Evolutionary conservation across 1,140 invertebrate species (phyloP), one percentile per base, ranked within the genome.

Genomic region (Diachasma alloeum): DNA sequence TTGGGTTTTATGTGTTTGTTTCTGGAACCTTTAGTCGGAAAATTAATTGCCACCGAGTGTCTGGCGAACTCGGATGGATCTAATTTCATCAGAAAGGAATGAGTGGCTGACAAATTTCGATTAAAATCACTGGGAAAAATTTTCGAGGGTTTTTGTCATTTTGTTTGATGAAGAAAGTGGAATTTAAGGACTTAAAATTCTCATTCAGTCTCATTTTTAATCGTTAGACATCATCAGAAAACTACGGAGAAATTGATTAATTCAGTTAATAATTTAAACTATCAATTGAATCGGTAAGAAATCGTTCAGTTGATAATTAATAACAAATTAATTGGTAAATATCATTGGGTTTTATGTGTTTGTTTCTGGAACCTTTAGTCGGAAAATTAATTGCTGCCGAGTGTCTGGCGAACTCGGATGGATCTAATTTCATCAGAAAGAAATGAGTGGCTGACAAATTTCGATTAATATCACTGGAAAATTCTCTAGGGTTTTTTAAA

Each of bases 11-110:
- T 66, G 37, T 66, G 59, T 31, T 22, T 19, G 31, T 44, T 59
- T 37, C 56, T 36, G 26, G 5, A 76, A 76, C 72, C 75, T 76
- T 76, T 42, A 37, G 69, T 67, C 56, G 71, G 68, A 39, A n/a
- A 76, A 76, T 72, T 76, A 76, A 76, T 76, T 76, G 67, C 75
- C 63, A 59, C 11, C 2, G 75, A 48, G 74, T 71, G 74, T 76
- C 74, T 76, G 74, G 9, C 13, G 15, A 37, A 10, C 6, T 39
- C 46, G 17, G 42, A 39, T 37, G 13, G 22, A 39, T 76, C 19
- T 72, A 76, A 76, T 72, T 72, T 76, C 36, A 76, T 72, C 69
- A 72, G 42, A 66, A 66, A 75, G 44, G 69, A 75, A 75, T 19
- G 46, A 59, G 42, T 66, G 0, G 10, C 36, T 48, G 11, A 68